Percentiles rank a stretch among this genome's conserved stretches.
phyloP scores from a whole-genome alignment of 2,888 invertebrate species.

The Papilio protenor region DNA sequence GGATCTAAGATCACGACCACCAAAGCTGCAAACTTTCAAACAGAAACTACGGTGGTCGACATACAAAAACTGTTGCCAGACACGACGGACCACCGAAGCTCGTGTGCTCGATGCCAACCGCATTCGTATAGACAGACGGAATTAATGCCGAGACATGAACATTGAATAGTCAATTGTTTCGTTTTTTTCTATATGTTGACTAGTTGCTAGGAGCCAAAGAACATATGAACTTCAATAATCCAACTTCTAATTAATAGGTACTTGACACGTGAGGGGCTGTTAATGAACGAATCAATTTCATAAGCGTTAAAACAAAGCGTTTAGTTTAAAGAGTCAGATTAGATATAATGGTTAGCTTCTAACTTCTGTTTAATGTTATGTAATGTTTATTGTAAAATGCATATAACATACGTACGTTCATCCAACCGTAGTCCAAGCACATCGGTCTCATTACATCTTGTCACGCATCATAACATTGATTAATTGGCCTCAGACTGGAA shows the following conservation, averaged over 20 bases:
- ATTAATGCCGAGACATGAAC: constrained; percentile 27
- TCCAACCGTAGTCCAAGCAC: constrained; percentile 56
- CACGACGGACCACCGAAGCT: constrained; percentile 39
- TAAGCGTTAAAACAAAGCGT: background rate
- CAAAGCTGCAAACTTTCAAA: constrained; percentile 33
- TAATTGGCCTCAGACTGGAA: constrained; percentile 72
- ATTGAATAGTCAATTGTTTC: constrained; percentile 1
- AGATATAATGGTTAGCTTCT: background rate
- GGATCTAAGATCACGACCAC: constrained; percentile 28
- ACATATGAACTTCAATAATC: background rate
- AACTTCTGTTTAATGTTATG: background rate
- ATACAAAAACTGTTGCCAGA: constrained; percentile 37
- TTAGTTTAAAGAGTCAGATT: background rate
- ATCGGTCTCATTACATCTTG: constrained; percentile 70
- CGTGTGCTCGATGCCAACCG: constrained; percentile 45
- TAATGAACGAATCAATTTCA: background rate
- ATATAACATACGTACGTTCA: constrained; percentile 11
- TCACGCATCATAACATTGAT: constrained; percentile 79
- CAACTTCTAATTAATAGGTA: background rate
- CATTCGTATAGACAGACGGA: constrained; percentile 43
- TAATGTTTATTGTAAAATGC: background rate
- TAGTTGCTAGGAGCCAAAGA: background rate
- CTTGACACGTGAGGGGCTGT: background rate
- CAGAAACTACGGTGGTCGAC: constrained; percentile 16
- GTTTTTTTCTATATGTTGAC: background rate